These are phyloP conservation scores for Hirudo medicinalis DNA, from an alignment of 1,140 invertebrate genomes.

Conservation along the genomic window DNA sequence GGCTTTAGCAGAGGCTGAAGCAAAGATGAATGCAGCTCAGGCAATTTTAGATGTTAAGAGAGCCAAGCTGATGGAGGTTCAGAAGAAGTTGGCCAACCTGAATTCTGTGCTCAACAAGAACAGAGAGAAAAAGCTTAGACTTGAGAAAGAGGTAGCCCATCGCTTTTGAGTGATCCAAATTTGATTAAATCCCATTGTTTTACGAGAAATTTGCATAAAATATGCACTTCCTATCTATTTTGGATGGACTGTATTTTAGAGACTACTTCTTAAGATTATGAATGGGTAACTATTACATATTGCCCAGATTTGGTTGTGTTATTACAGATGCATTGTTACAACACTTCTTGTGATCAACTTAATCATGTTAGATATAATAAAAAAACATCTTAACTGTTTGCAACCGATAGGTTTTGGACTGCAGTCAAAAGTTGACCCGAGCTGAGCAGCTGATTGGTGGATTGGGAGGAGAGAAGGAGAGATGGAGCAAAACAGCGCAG, in stretches of 20 bases:
- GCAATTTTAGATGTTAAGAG: slow-evolving; percentile 76
- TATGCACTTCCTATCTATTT: too few relatives aligned
- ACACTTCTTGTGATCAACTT: slow-evolving; percentile 28
- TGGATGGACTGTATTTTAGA: too few relatives aligned
- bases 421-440: slow-evolving; percentile 39
- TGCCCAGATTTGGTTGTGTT: too few relatives aligned
- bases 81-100: slow-evolving; percentile 40
- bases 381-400: slow-evolving; percentile 30
- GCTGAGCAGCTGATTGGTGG: slow-evolving; percentile 42
- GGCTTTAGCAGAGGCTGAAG: slow-evolving; percentile 44
- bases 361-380: slow-evolving; percentile 35
- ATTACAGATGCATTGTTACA: too few relatives aligned
- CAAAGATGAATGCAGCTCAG: slow-evolving; percentile 69
- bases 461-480: slow-evolving; percentile 39
- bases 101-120: slow-evolving; percentile 38
- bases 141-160: slow-evolving; percentile 37
- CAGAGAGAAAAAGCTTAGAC: slow-evolving; percentile 40
- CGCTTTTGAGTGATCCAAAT: too few relatives aligned
- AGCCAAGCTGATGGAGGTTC: slow-evolving; percentile 58
- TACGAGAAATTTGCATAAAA: too few relatives aligned
- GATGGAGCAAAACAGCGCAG: slow-evolving; percentile 37
- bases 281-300: too few relatives aligned
- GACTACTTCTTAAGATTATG: too few relatives aligned
- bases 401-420: slow-evolving; percentile 40
- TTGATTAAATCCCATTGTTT: too few relatives aligned